Evolutionary conservation across 2,888 invertebrate genomes (phyloP).

Genomic region (Leptinotarsa haldemani): DNA sequence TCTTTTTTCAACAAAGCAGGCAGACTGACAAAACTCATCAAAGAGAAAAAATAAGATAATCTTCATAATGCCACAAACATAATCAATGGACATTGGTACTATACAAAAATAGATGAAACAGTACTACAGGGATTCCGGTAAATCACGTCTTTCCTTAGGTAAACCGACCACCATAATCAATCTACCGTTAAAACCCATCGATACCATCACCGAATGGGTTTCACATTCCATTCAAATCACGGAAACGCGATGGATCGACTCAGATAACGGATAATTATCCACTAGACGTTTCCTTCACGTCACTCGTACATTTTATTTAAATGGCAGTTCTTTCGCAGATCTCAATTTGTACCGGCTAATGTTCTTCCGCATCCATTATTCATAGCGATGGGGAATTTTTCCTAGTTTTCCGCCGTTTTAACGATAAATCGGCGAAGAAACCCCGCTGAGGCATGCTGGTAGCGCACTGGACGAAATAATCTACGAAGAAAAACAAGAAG

Average conservation of each 20-base stretch:
- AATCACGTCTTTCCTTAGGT: no score
- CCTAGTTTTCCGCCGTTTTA: constrained; percentile 7
- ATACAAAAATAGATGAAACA: no score
- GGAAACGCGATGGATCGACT: neutral
- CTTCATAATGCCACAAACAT: no score
- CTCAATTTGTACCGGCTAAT: constrained; percentile 4
- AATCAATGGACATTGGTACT: no score
- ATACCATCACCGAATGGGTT: neutral
- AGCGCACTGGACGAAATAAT: neutral
- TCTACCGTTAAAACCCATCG: neutral
- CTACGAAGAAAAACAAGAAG: neutral
- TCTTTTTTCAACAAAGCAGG: no score
- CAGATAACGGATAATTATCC: neutral
- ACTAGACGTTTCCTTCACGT: neutral
- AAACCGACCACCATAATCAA: neutral
- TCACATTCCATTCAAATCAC: neutral
- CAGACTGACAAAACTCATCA: no score
- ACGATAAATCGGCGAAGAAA: constrained; percentile 1
- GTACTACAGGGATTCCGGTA: no score
- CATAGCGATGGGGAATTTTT: neutral
- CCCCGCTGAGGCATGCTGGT: neutral
- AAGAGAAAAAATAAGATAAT: no score
- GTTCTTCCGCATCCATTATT: constrained; percentile 16
- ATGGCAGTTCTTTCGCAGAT: neutral
- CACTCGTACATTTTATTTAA: neutral